Conservation (phyloP, 2,113 vertebrate genomes). For the Cricetomys ansorgei region DNA sequence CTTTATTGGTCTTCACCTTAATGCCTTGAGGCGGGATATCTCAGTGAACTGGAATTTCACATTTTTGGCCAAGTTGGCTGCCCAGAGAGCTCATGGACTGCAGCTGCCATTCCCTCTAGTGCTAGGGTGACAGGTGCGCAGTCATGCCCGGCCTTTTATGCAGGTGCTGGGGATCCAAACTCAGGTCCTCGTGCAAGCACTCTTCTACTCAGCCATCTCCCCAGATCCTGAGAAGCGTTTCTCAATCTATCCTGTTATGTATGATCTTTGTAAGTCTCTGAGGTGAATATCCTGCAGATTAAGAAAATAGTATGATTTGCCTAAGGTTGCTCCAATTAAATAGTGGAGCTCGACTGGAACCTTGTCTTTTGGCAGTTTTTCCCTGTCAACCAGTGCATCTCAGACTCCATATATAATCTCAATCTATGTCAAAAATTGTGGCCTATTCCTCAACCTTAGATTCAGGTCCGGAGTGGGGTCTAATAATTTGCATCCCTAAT, state of each 20-base stretch:
- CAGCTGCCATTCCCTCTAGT: not conserved
- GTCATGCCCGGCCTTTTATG: not conserved
- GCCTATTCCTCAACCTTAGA: not conserved
- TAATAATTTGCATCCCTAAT: not conserved
- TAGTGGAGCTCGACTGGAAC: not conserved
- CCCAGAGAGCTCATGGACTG: not conserved
- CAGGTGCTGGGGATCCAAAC: not conserved
- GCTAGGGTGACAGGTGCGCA: not conserved
- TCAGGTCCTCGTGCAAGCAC: not conserved
- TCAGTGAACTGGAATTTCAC: not conserved
- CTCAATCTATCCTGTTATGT: not conserved
- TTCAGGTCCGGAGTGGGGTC: not conserved
- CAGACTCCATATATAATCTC: constrained; percentile 25
- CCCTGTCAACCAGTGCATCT: not conserved
- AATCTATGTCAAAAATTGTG: constrained; percentile 39
- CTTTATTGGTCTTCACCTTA: not conserved
- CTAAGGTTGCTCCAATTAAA: not conserved
- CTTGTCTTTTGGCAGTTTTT: not conserved
- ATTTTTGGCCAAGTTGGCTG: not conserved
- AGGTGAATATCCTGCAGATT: constrained; percentile 10
- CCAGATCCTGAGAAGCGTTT: constrained; percentile 5
- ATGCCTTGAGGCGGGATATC: not conserved
- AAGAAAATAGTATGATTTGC: constrained; percentile 23
- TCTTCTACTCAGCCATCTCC: not conserved
- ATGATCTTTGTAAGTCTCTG: not conserved